These are phyloP conservation scores for Gila orcuttii DNA, from an alignment of 2,113 vertebrate genomes.

Conservation along the genomic window DNA sequence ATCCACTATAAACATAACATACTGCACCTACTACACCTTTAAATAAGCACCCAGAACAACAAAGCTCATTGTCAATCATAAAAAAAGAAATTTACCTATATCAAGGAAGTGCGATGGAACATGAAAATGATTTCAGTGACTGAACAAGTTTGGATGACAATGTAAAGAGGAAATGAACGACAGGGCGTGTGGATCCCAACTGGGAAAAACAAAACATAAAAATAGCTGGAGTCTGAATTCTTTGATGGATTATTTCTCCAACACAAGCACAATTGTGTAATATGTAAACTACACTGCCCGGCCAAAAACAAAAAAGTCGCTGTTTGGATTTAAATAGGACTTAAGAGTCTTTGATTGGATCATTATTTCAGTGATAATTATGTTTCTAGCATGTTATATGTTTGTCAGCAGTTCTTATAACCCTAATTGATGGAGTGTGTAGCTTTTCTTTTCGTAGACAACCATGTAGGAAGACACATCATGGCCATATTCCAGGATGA, in stretches of 20 bases:
- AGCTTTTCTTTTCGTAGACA: no score
- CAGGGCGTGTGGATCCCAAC: not conserved
- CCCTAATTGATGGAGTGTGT: no score
- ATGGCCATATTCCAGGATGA: no score
- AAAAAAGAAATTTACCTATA: not conserved
- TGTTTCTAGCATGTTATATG: no score
- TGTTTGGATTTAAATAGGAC: no score
- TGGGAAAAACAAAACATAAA: slow-evolving; percentile 11
- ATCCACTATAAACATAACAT: not conserved
- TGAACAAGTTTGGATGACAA: not conserved
- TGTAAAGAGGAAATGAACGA: not conserved
- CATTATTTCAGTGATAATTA: no score
- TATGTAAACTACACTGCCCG: not conserved
- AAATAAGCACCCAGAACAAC: not conserved
- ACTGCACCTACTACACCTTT: not conserved
- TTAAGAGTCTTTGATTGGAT: no score
- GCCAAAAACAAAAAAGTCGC: no score
- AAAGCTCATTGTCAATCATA: not conserved
- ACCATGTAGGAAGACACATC: no score
- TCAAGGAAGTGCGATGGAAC: slow-evolving; percentile 6
- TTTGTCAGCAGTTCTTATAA: no score
- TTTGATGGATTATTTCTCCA: not conserved
- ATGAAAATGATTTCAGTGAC: not conserved
- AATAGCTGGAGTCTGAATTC: slow-evolving; percentile 30
- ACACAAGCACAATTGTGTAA: not conserved